phyloP scores from a whole-genome alignment of 2,797 vertebrate species.

The Selene dorsalis region DNA sequence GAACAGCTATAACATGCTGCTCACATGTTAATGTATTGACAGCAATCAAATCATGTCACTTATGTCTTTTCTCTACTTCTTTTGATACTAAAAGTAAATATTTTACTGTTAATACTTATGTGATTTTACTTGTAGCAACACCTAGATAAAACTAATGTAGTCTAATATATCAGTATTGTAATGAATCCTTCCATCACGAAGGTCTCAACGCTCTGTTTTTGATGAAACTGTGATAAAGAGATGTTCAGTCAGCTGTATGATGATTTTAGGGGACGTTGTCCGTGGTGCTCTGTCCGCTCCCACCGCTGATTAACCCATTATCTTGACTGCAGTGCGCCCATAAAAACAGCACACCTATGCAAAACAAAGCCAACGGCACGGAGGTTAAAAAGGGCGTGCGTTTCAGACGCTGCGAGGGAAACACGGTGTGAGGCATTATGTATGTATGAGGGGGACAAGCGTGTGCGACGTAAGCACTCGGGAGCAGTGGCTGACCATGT shows the following conservation, averaged over 20 bases:
- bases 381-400: slow-evolving; percentile 48
- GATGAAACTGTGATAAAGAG: not conserved
- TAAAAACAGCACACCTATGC: slow-evolving; percentile 49
- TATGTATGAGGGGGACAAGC: slow-evolving; percentile 17
- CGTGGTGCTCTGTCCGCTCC: not conserved
- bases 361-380: slow-evolving; percentile 42
- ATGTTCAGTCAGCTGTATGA: not conserved
- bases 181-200: not conserved
- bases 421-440: slow-evolving; percentile 30
- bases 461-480: slow-evolving; percentile 8
- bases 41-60: too few relatives aligned
- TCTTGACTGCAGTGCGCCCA: slow-evolving; percentile 23
- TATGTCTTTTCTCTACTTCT: too few relatives aligned
- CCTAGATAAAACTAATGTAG: too few relatives aligned
- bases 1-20: not conserved
- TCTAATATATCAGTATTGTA: too few relatives aligned
- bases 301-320: slow-evolving; percentile 1
- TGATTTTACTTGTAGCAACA: not conserved
- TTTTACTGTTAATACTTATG: not conserved
- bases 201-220: not conserved
- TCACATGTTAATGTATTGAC: not conserved
- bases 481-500: slow-evolving; percentile 1
- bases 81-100: not conserved
- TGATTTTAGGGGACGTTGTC: too few relatives aligned
- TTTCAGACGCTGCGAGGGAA: slow-evolving; percentile 24